Evolutionary conservation across 2,888 invertebrate genomes (phyloP), one percentile per base, ranked within the genome.

Genomic region (Amiota mariae): DNA sequence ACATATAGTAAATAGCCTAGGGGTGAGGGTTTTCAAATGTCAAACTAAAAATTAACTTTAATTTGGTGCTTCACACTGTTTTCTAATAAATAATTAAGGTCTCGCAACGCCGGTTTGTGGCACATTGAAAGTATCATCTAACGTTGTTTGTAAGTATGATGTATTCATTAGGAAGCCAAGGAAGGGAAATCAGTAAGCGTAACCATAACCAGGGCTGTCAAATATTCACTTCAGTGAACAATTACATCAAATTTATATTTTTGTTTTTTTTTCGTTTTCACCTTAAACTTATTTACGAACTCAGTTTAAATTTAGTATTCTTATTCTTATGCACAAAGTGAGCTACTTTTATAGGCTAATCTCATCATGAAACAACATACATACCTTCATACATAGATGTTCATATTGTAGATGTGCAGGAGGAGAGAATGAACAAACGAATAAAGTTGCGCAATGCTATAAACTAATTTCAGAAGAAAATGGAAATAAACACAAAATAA

Each of bases 291-390:
- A 36, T 36, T 36, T 36, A 36, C 36, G 36, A 36, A 36, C 36
- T 36, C 36, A 36, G 36, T 36, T 36, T 36, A 6, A 36, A 36
- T 36, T 36, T 36, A 36, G 36, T 36, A 36, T 36, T 36, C 36
- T 36, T 6, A 24, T n/a, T n/a, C n/a, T n/a, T n/a, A 36, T 36
- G 2, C 36, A 36, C 36, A 36, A 36, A 36, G 36, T 36, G 36
- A 68, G 67, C 51, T 24, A 68, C 67, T 68, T 68, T 67, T 67
- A 15, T 68, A 54, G 54, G 67, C 51, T 24, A 68, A 68, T 68
- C 20, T 68, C n/a, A 68, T 68, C 66, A 66, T 10, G 15, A n/a
- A 4, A 66, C 47, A 48, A 54, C 13, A 54, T n/a, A 54, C n/a
- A n/a, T n/a, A n/a, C n/a, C n/a, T n/a, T n/a, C n/a, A n/a, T n/a